These are phyloP conservation scores for Babylonia areolata DNA, from an alignment of 1,140 invertebrate species.

Conservation along the genomic window DNA sequence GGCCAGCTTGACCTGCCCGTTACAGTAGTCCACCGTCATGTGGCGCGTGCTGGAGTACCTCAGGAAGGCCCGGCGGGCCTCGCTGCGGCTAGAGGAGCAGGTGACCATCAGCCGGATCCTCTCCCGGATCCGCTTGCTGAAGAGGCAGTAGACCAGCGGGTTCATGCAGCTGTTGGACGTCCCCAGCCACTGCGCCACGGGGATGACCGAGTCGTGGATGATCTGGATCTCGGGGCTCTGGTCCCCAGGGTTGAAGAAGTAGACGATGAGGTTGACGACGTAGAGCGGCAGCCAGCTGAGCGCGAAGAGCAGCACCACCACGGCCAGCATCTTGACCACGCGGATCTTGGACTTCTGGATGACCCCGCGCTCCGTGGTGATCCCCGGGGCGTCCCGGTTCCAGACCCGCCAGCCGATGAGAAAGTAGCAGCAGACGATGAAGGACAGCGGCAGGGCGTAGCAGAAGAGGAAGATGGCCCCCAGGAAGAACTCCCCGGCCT, in stretches of 20 bases:
- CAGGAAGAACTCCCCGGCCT: conserved; percentile 90
- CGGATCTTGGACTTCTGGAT: conserved; percentile 74
- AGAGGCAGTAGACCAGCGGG: conserved; percentile 96
- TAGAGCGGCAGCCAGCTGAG: conserved; percentile 97
- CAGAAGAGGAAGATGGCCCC: conserved; percentile 92
- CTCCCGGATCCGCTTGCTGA: conserved; percentile 95
- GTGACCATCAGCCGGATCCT: conserved; percentile 81
- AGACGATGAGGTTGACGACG: conserved; percentile 67
- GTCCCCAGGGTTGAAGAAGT: conserved; percentile 44
- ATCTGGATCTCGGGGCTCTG: conserved; percentile 78
- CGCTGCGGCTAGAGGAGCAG: conserved; percentile 41
- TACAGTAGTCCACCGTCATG: conserved; percentile 55
- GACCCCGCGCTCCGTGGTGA: conserved; percentile 58
- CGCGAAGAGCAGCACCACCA: conserved; percentile 95
- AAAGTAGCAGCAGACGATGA: conserved; percentile 94
- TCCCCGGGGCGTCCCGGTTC: conserved; percentile 88
- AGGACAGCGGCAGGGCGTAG: conserved; percentile 93
- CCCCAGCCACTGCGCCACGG: conserved; percentile 96
- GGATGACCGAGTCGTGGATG: conserved; percentile 86
- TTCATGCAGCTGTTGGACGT: conserved; percentile 98
- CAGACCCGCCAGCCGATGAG: conserved; percentile 95
- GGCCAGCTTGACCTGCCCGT: conserved; percentile 49
- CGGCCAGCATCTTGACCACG: conserved; percentile 97
- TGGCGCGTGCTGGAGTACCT: conserved; percentile 52
- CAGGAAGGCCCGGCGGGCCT: conserved; percentile 31